Evolutionary conservation across 1,140 invertebrate genomes (phyloP).

Genomic region (Muscidifurax raptorellus): DNA sequence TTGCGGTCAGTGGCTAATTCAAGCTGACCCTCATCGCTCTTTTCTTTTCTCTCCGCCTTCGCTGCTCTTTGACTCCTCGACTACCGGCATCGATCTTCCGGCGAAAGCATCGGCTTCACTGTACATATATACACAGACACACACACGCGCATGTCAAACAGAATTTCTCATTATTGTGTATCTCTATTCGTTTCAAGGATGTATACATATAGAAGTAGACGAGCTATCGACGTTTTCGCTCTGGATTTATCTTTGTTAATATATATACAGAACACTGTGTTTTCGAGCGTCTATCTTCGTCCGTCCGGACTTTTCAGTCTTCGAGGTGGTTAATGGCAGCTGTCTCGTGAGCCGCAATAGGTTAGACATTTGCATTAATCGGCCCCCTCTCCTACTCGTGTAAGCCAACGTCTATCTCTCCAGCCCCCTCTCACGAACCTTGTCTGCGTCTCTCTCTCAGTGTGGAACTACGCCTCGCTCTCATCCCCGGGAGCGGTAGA

Average conservation of each 20-base stretch:
- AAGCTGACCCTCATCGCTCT: background rate
- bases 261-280: no score
- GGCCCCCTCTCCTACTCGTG: slow-evolving; percentile 13
- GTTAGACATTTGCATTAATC: slow-evolving; percentile 56
- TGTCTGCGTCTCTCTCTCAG: background rate
- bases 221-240: background rate
- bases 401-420: background rate
- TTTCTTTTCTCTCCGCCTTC: background rate
- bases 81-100: background rate
- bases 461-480: background rate
- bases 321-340: slow-evolving; percentile 22
- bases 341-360: slow-evolving; percentile 36
- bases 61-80: background rate
- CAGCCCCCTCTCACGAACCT: background rate
- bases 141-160: background rate
- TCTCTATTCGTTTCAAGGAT: no score
- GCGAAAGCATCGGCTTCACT: no score
- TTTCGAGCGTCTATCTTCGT: background rate
- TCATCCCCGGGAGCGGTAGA: background rate
- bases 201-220: no score
- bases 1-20: slow-evolving; percentile 46
- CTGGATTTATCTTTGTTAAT: background rate
- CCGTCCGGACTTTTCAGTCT: background rate
- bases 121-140: no score
- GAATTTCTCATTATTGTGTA: no score